phyloP scores from a whole-genome alignment of 1,140 invertebrate genomes.

The Bombus impatiens region DNA sequence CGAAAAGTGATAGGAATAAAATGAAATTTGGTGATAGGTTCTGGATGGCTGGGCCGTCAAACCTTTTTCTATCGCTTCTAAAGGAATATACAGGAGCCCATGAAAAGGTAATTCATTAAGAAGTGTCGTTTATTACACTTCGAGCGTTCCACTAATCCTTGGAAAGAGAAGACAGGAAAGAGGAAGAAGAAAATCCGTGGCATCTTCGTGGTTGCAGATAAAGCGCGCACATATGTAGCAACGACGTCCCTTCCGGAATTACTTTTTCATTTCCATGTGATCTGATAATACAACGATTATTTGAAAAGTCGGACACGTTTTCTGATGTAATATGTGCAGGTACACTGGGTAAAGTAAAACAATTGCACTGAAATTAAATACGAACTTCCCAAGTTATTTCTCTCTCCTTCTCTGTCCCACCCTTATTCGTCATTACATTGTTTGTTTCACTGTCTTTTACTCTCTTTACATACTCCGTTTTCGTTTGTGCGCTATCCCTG shows the following conservation, averaged over 20 bases:
- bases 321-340: slow-evolving; percentile 70
- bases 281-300: slow-evolving; percentile 70
- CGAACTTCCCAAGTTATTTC: slow-evolving; percentile 65
- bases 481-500: not conserved
- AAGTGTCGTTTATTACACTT: slow-evolving; percentile 26
- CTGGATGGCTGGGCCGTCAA: slow-evolving; percentile 1
- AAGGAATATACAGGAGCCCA: slow-evolving; percentile 22
- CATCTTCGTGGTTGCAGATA: not conserved
- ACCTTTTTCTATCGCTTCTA: slow-evolving; percentile 26
- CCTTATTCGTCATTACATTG: not conserved
- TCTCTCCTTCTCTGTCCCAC: not conserved
- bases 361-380: slow-evolving; percentile 74
- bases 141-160: slow-evolving; percentile 30
- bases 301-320: slow-evolving; percentile 69
- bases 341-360: slow-evolving; percentile 72
- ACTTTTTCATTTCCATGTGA: not conserved
- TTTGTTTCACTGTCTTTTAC: not conserved
- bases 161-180: not conserved
- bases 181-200: not conserved
- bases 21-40: not conserved
- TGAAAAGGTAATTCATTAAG: slow-evolving; percentile 31
- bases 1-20: not conserved
- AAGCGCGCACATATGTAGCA: not conserved
- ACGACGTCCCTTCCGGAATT: not conserved
- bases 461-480: not conserved